These are phyloP conservation scores for Chlorodrepanis virens DNA, from an alignment of 2,113 vertebrate genomes.

Conservation along the genomic window DNA sequence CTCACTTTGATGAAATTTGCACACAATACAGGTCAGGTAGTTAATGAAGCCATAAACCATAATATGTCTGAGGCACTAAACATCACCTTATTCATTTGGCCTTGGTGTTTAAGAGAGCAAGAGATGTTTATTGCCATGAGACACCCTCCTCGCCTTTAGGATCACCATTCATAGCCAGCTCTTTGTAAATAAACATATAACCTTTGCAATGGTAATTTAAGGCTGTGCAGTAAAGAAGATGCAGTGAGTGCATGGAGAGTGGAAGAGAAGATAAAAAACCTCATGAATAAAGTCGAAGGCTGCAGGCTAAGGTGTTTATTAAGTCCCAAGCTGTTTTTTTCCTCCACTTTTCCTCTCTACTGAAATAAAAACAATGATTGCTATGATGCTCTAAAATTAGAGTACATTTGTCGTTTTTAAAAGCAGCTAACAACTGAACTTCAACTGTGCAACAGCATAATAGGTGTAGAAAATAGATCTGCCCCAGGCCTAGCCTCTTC, in stretches of 20 bases:
- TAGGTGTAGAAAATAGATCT: constrained; percentile 47
- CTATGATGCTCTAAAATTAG: constrained; percentile 70
- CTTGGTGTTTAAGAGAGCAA: constrained; percentile 64
- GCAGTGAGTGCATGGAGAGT: constrained; percentile 61
- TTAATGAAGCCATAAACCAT: constrained; percentile 73
- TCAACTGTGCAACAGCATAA: constrained; percentile 23
- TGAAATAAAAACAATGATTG: constrained; percentile 78
- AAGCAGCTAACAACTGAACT: constrained; percentile 52
- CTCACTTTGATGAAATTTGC: constrained; percentile 70
- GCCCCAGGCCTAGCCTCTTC: constrained; percentile 50
- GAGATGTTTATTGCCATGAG: constrained; percentile 72
- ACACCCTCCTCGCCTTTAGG: constrained; percentile 64
- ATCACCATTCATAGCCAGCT: constrained; percentile 65
- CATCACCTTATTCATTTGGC: constrained; percentile 61
- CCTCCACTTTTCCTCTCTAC: constrained; percentile 58
- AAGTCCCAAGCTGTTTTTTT: constrained; percentile 77
- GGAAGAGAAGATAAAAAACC: constrained; percentile 75
- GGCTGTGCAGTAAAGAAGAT: constrained; percentile 74
- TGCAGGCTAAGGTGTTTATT: constrained; percentile 79
- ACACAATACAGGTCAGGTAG: constrained; percentile 70
- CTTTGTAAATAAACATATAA: constrained; percentile 82
- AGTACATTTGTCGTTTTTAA: constrained; percentile 69
- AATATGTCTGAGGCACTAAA: constrained; percentile 60
- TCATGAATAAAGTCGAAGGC: constrained; percentile 79
- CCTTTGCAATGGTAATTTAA: constrained; percentile 81